These are phyloP conservation scores for Eucidaris tribuloides DNA, from an alignment of 35 echinoderm and acorn worm genomes.

Conservation along the genomic window DNA sequence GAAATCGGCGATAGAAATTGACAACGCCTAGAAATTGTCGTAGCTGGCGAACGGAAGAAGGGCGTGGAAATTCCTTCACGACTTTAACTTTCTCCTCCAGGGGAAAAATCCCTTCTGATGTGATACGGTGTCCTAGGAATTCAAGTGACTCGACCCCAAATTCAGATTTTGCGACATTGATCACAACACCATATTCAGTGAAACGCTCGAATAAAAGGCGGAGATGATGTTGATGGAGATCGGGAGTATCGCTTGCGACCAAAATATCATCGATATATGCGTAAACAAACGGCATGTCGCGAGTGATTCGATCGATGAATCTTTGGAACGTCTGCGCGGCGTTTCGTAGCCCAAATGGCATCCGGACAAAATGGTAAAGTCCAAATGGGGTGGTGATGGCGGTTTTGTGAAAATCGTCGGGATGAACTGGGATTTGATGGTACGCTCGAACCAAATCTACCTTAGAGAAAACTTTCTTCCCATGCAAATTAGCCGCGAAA, in stretches of 20 bases:
- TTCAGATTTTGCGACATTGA: slow-evolving; percentile 42
- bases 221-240: slow-evolving; percentile 24
- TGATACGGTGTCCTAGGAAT: slow-evolving; percentile 53
- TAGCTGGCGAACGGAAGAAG: neutral
- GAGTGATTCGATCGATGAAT: slow-evolving; percentile 49
- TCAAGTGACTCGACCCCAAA: slow-evolving; percentile 33
- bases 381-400: slow-evolving; percentile 51
- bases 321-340: slow-evolving; percentile 54
- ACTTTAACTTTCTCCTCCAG: slow-evolving; percentile 40
- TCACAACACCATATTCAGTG: slow-evolving; percentile 35
- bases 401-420: slow-evolving; percentile 42
- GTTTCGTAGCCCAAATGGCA: slow-evolving; percentile 47
- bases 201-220: slow-evolving; percentile 46
- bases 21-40: slow-evolving; percentile 46
- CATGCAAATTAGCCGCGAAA: slow-evolving; percentile 34
- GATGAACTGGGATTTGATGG: slow-evolving; percentile 54
- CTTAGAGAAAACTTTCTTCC: slow-evolving; percentile 35
- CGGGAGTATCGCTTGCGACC: slow-evolving; percentile 22
- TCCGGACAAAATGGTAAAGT: slow-evolving; percentile 15
- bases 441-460: slow-evolving; percentile 53
- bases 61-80: slow-evolving; percentile 42
- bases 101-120: slow-evolving; percentile 22
- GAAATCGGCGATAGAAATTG: slow-evolving; percentile 66
- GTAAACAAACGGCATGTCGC: slow-evolving; percentile 34
- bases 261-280: slow-evolving; percentile 55